Percentiles rank a stretch among this genome's conserved stretches.
These are phyloP conservation scores for Saturnia pavonia DNA, from an alignment of 2,888 invertebrate genomes.

Conservation along the genomic window DNA sequence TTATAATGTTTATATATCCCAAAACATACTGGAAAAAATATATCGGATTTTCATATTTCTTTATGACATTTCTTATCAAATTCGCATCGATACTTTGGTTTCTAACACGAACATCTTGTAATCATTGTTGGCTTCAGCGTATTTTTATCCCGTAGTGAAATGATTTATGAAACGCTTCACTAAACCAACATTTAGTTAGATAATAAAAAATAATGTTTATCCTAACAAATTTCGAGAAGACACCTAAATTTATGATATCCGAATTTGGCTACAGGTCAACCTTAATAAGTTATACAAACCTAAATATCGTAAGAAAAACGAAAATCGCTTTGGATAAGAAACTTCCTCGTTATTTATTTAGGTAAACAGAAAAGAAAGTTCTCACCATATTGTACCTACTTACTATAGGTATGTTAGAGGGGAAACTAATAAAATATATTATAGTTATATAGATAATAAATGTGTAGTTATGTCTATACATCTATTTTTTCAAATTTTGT, in stretches of 20 bases:
- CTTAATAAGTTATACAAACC: conserved; percentile 3
- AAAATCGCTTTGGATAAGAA: conserved; percentile 10
- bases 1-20: too few species aligned
- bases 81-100: not conserved
- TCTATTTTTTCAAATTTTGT: too few species aligned
- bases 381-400: not conserved
- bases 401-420: not conserved
- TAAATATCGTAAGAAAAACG: conserved; percentile 13
- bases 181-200: conserved; percentile 7
- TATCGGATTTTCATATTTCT: not conserved
- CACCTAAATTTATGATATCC: conserved; percentile 4
- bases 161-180: conserved; percentile 3
- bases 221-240: not conserved
- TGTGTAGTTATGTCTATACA: too few species aligned
- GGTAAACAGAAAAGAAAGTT: conserved; percentile 6
- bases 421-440: not conserved
- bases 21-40: too few species aligned
- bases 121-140: not conserved
- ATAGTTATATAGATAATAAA: too few species aligned
- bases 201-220: conserved; percentile 1
- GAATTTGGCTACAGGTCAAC: not conserved
- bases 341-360: conserved; percentile 17
- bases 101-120: not conserved
- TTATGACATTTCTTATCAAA: not conserved
- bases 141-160: conserved; percentile 2